Evolutionary conservation across 2,797 vertebrate species (phyloP), one percentile per base, ranked within the genome.

Genomic region (Xenops minutus): DNA sequence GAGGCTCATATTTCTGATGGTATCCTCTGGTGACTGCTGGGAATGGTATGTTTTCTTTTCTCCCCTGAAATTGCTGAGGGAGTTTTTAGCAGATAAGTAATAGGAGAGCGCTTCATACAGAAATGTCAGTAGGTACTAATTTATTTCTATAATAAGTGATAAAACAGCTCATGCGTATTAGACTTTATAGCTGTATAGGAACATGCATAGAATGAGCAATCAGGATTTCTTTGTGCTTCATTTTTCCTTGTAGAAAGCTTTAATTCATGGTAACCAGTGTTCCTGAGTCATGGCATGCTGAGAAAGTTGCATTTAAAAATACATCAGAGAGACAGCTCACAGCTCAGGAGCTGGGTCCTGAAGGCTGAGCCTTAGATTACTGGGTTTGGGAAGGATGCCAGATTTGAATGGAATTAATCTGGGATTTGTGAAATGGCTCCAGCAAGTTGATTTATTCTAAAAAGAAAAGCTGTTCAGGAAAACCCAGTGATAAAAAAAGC

Each of bases 331-430:
- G 26, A 41, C 75, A 91, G 85, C 48, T 84, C 68, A 22, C 85
- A 92, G 80, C 36, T 5, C 4, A 46, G 54, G 63, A 89, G 68
- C 51, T 84, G 87, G 26, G 36, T 88, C 72, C 63, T n/a, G 46
- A 77, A 80, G 71, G 77, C 54, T 87, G 80, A 83, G n/a, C 23
- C 85, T 83, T 55, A 78, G 86, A 96, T 91, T 94, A 88, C 86
- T 92, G 77, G 49, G 58, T 76, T 92, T 91, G 89, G 80, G 79
- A 92, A 93, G 76, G n/a, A 74, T 88, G 72, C 61, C 84, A 94
- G 82, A 81, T 84, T 95, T 92, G 85, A 88, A 66, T 82, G 69
- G 96, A 93, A 94, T 95, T 97, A 96, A 97, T 93, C 93, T 91
- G 85, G 92, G 85, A 97, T 97, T 97, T 97, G 89, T 85, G 81